Percentiles rank a stretch among this genome's conserved stretches.
phyloP scores from a whole-genome alignment of 1,140 invertebrate species.

The Bombus vancouverensis region DNA sequence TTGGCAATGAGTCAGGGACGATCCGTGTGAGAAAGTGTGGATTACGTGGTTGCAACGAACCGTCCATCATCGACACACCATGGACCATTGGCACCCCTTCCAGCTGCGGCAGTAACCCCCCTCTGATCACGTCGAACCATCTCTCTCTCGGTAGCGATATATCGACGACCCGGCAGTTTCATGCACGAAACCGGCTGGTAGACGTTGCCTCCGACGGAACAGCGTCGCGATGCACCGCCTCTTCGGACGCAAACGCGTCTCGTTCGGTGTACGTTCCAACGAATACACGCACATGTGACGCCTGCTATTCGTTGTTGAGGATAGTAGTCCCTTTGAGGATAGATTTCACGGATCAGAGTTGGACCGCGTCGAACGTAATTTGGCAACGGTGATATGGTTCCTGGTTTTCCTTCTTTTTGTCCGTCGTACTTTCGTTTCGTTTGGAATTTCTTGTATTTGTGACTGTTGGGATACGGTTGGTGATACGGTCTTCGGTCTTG shows the following conservation, averaged over 20 bases:
- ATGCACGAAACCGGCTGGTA: slow-evolving; percentile 60
- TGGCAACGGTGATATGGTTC: not conserved
- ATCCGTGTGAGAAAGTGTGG: slow-evolving; percentile 55
- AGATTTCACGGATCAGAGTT: not conserved
- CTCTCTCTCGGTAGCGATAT: slow-evolving; percentile 35
- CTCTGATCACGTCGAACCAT: slow-evolving; percentile 50
- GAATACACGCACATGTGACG: not conserved
- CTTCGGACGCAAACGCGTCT: slow-evolving; percentile 75
- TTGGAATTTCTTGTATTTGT: too few species aligned
- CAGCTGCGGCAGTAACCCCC: slow-evolving; percentile 14
- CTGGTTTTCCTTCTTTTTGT: too few species aligned
- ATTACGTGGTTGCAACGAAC: slow-evolving; percentile 56
- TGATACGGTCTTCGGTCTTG: not conserved
- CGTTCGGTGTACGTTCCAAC: slow-evolving; percentile 73
- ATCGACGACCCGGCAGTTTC: slow-evolving; percentile 53
- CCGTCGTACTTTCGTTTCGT: too few species aligned
- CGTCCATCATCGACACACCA: slow-evolving; percentile 61
- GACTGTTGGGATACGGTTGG: not conserved
- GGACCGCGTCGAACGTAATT: not conserved
- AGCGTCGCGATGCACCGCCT: slow-evolving; percentile 74
- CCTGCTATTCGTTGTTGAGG: not conserved
- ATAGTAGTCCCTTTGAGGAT: not conserved
- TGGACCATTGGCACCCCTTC: slow-evolving; percentile 53
- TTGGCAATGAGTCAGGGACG: slow-evolving; percentile 36
- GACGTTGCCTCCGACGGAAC: slow-evolving; percentile 43